Percentiles rank a stretch among this genome's conserved stretches.
Conservation (phyloP, 2,113 vertebrate species). For the Gobius niger region DNA sequence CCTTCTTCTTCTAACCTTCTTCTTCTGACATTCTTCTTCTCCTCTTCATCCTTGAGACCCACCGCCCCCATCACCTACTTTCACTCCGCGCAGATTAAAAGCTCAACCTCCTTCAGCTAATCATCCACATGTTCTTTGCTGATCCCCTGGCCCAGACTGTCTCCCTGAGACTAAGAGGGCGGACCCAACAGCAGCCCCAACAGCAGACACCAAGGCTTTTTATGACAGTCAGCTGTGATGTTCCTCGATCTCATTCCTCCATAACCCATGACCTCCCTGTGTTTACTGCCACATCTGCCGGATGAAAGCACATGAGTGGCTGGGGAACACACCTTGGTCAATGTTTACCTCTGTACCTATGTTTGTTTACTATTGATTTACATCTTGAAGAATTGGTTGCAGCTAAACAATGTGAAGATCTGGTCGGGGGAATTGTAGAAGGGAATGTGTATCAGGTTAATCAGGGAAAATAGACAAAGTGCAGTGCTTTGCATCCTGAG, state of each 20-base stretch:
- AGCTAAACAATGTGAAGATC: too few relatives aligned
- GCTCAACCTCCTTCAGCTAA: constrained; percentile 23
- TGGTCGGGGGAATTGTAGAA: too few relatives aligned
- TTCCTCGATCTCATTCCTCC: constrained; percentile 17
- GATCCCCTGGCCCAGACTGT: constrained; percentile 30
- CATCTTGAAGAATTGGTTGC: too few relatives aligned
- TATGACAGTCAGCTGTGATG: constrained; percentile 12
- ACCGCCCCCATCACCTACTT: not conserved
- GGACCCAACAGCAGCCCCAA: not conserved
- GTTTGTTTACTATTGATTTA: too few relatives aligned
- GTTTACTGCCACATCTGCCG: constrained; percentile 33
- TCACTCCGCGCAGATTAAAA: constrained; percentile 8
- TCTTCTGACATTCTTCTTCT: not conserved
- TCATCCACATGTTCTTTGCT: not conserved
- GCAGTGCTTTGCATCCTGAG: too few relatives aligned
- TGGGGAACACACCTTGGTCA: not conserved
- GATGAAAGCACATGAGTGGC: not conserved
- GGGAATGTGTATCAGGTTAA: too few relatives aligned
- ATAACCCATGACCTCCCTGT: constrained; percentile 22
- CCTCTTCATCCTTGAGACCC: not conserved
- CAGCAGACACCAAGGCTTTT: constrained; percentile 15
- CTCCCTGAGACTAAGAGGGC: not conserved
- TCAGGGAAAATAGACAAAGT: too few relatives aligned
- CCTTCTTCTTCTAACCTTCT: too few relatives aligned
- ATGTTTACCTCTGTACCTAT: too few relatives aligned